phyloP scores from a whole-genome alignment of 2,113 vertebrate species.

The Mugil cephalus region DNA sequence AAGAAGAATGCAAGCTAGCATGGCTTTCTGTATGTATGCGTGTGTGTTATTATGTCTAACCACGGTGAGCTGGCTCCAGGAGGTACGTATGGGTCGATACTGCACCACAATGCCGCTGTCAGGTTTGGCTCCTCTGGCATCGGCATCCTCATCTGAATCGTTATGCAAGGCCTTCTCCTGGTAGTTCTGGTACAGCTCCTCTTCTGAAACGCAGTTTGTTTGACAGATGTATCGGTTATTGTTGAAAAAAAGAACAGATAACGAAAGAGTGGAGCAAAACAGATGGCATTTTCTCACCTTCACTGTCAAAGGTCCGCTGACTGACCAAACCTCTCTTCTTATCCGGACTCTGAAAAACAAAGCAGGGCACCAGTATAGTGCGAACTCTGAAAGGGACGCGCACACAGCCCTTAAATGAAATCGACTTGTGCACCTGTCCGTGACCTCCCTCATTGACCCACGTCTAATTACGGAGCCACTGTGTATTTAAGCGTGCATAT shows the following conservation, averaged over 20 bases:
- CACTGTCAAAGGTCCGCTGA: slow-evolving; percentile 93
- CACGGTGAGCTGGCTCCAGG: slow-evolving; percentile 94
- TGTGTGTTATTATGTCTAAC: slow-evolving; percentile 82
- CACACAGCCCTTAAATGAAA: slow-evolving; percentile 1
- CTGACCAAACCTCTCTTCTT: slow-evolving; percentile 88
- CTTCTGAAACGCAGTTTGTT: slow-evolving; percentile 82
- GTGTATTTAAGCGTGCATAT: slow-evolving; percentile 22
- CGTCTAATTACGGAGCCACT: slow-evolving; percentile 48
- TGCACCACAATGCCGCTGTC: slow-evolving; percentile 89
- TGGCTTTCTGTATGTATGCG: slow-evolving; percentile 15
- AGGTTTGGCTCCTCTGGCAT: slow-evolving; percentile 83
- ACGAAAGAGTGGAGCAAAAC: not conserved
- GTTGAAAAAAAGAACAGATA: not conserved
- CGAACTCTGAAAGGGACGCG: not conserved
- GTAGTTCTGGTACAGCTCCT: slow-evolving; percentile 97
- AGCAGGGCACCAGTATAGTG: not conserved
- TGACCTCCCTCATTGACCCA: slow-evolving; percentile 46
- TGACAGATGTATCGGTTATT: not conserved
- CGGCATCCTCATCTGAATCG: slow-evolving; percentile 93
- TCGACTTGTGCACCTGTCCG: slow-evolving; percentile 34
- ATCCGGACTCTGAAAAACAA: slow-evolving; percentile 73
- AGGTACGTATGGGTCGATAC: slow-evolving; percentile 89
- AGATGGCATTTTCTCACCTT: slow-evolving; percentile 87
- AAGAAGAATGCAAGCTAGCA: not conserved
- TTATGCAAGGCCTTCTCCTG: slow-evolving; percentile 96